Percentiles rank a stretch among this genome's conserved stretches.
Evolutionary conservation across 1,140 invertebrate genomes (phyloP).

Genomic region (Brachystomella parvula): DNA sequence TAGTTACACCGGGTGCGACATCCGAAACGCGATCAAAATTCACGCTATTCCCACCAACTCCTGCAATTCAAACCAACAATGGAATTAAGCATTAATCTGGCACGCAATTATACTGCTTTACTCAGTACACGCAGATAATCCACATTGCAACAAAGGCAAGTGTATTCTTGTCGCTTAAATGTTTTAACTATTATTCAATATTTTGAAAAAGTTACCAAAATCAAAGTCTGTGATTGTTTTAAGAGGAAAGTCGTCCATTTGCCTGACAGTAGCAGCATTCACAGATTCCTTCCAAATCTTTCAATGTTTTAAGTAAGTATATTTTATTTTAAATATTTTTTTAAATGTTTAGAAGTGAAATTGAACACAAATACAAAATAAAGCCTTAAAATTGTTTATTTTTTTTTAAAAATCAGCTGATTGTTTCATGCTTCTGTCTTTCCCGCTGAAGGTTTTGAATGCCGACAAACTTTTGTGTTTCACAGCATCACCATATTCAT

Average conservation of each 20-base stretch:
- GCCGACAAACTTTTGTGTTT: background rate
- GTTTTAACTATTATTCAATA: too few relatives aligned
- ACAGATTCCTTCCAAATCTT: background rate
- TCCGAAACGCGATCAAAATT: constrained; percentile 15
- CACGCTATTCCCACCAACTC: background rate
- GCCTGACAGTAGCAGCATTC: too few relatives aligned
- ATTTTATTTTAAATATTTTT: background rate
- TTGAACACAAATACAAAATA: background rate
- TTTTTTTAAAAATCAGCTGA: constrained; percentile 10
- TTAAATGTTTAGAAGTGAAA: constrained; percentile 1
- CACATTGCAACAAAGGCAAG: background rate
- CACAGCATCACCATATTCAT: background rate
- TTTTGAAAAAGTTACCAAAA: constrained; percentile 26
- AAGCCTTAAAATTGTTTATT: background rate
- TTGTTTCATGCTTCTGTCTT: too few relatives aligned
- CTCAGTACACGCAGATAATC: background rate
- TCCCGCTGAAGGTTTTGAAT: too few relatives aligned
- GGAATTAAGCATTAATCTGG: background rate
- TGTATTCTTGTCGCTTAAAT: too few relatives aligned
- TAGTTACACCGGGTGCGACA: constrained; percentile 16
- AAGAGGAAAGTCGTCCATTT: too few relatives aligned
- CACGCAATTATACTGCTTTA: background rate
- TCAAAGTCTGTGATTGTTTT: constrained; percentile 32
- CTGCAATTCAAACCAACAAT: constrained; percentile 2
- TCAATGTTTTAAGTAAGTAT: background rate